Evolutionary conservation across 2,888 invertebrate species (phyloP), one percentile per base, ranked within the genome.

Genomic region (Tuberolachnus salignus): DNA sequence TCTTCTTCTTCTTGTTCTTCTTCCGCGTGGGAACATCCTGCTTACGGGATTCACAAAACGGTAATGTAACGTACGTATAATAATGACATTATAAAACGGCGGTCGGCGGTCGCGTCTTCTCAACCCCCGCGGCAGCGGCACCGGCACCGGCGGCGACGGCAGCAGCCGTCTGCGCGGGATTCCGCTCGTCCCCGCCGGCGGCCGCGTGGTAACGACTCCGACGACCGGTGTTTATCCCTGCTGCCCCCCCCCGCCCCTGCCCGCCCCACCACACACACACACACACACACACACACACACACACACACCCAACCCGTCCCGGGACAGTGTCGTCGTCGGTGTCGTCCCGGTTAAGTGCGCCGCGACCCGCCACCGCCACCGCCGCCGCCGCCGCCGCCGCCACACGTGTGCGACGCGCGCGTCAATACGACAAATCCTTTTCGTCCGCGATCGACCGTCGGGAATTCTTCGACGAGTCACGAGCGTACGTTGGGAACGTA

Each of bases 21-120:
- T 55, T 64, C 64, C n/a, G n/a, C 66, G 75, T 75, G 75, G 75
- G 75, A 75, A 75, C 75, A 75, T 75, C 75, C 75, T 75, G 75
- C 66, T 67, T 67, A 55, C 66, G 57, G 67, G 46, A 75, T 75
- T 75, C 75, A 75, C 75, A 75, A 75, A 75, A 67, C 19, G 13
- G 14, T 10, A n/a, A 26, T 21, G 46, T n/a, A n/a, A 34, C 34
- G 34, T 3, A 3, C 34, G 34, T 3, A 4, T n/a, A n/a, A n/a
- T n/a, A n/a, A n/a, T n/a, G n/a, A 34, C 34, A 34, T 6, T 3
- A 6, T 34, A 34, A 34, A 34, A 34, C 34, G n/a, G 34, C 34
- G 34, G 6, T 4, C 34, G 34, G 34, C 34, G 34, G 34, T 3
- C 3, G 6, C 34, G 34, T 42, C 72, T 57, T 75, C 75, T 67